phyloP scores from a whole-genome alignment of 2,888 invertebrate genomes.

The Ecliptopera silaceata region DNA sequence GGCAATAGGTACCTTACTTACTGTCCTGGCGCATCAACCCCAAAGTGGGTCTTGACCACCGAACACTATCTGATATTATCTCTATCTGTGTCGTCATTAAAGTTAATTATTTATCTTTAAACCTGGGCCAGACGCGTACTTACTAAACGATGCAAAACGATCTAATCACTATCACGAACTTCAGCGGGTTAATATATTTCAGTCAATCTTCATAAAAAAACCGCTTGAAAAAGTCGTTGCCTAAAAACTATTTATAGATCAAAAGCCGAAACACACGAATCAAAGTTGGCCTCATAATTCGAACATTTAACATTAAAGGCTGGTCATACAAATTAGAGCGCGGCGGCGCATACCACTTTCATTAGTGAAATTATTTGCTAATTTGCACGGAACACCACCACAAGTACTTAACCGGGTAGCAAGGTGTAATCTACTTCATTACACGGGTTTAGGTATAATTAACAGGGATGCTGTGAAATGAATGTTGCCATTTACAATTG shows the following conservation, averaged over 20 bases:
- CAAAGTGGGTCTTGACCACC: too few species aligned
- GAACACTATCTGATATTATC: too few species aligned
- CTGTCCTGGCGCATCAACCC: too few species aligned
- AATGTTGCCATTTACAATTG: constrained; percentile 31
- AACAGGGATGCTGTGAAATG: constrained; percentile 53
- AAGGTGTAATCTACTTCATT: constrained; percentile 68
- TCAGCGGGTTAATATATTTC: too few species aligned
- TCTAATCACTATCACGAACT: too few species aligned
- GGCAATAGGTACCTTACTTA: too few species aligned
- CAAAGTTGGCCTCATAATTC: constrained; percentile 49
- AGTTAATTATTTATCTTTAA: too few species aligned
- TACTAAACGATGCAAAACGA: too few species aligned
- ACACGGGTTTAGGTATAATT: constrained; percentile 64
- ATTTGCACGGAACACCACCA: constrained; percentile 66
- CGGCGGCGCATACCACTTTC: constrained; percentile 57
- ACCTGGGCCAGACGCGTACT: too few species aligned
- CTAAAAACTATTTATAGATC: constrained; percentile 12
- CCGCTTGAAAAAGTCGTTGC: constrained; percentile 17
- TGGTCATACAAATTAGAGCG: constrained; percentile 50
- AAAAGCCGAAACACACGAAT: constrained; percentile 42
- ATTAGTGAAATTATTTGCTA: constrained; percentile 74
- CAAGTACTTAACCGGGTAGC: constrained; percentile 52
- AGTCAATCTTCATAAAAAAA: too few species aligned
- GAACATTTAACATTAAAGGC: constrained; percentile 42
- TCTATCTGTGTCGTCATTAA: too few species aligned